Conservation (phyloP, 2,888 invertebrate genomes). For the Tipula helvola region DNA sequence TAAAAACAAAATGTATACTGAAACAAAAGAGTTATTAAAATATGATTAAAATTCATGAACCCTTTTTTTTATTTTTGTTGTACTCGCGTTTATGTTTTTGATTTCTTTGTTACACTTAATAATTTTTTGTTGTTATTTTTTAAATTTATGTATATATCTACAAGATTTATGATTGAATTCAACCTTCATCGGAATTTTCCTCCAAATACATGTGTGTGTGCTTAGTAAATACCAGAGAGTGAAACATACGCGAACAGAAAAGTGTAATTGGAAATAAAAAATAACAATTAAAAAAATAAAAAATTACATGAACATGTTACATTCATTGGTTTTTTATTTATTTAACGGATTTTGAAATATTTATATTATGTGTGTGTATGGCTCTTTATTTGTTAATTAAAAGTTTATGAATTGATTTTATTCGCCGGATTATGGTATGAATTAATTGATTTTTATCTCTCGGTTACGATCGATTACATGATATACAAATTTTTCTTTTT, state of each 20-base stretch:
- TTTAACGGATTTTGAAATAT: neutral
- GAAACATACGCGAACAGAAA: too few relatives aligned
- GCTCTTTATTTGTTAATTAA: neutral
- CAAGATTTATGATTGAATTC: neutral
- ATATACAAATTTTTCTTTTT: too few relatives aligned
- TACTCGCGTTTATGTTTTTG: neutral
- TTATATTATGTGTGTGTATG: neutral
- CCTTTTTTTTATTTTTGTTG: neutral
- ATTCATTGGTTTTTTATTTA: neutral
- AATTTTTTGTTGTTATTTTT: neutral
- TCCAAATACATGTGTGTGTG: neutral
- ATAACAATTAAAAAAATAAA: too few relatives aligned
- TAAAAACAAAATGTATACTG: too few relatives aligned
- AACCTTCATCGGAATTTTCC: neutral
- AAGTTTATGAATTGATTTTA: neutral
- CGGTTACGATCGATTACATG: neutral
- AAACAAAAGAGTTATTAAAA: neutral
- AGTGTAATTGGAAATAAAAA: too few relatives aligned
- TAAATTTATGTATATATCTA: neutral
- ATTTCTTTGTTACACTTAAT: neutral
- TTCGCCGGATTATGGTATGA: neutral
- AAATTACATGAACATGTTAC: too few relatives aligned
- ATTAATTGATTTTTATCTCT: neutral
- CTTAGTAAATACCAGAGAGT: too few relatives aligned
- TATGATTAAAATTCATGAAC: neutral